Evolutionary conservation across 2,113 vertebrate species (phyloP), one percentile per base, ranked within the genome.

Genomic region (Urocitellus parryii): DNA sequence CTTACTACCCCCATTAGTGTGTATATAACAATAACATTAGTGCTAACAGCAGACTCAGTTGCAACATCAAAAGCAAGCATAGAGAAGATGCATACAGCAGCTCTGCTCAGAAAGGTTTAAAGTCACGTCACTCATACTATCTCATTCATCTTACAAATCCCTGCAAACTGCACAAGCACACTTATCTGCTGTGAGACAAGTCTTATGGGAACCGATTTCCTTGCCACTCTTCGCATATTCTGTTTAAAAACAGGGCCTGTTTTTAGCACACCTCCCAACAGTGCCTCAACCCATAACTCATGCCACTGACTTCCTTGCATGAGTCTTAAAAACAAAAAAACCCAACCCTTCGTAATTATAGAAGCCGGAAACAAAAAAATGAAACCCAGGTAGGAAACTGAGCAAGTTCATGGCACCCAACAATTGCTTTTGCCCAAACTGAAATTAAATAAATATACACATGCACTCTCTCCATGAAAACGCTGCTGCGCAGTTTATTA

Each of bases 331-430:
- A 93, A 97, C 37, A 51, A 14, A 45, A 90, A 94, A 89, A 85
- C 87, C 91, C 95, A 96, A 65, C 86, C 90, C 45, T 61, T 11
- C 92, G 42, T 94, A 97, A 96, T 27, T 88, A 94, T 24, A 98
- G 98, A 97, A 91, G 90, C 45, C 29, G 32, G 96, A 97, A 97
- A 96, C 42, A 45, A 88, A 34, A 34, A 0, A 97, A 97, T 56
- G 87, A 97, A 98, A 94, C 90, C 39, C 77, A 93, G 92, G 67
- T 79, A 98, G 95, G 86, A 98, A 98, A 98, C 98, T 72, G 97
- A 97, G 77, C 97, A 97, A 97, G 83, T 96, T 92, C 18, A 88
- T 37, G 83, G 32, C 11, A 22, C 91, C 83, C 95, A 97, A 91
- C 56, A 81, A 92, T 32, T 90, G 94, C 56, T 97, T 97, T 96